These are phyloP conservation scores for Rutilus rutilus DNA, from an alignment of 2,113 vertebrate species.

Conservation along the genomic window DNA sequence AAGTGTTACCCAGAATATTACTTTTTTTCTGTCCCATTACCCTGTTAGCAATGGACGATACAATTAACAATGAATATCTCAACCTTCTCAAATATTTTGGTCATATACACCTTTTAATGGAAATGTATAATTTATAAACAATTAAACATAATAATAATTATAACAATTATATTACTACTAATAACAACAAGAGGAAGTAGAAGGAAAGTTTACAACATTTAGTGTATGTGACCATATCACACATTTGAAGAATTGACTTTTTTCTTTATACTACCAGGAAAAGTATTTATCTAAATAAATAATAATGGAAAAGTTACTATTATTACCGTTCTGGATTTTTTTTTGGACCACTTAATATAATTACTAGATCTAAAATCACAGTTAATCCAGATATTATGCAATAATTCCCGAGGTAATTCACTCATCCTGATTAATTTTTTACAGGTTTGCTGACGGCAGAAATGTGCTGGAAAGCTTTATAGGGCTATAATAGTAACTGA, in stretches of 20 bases:
- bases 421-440: not conserved
- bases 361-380: not conserved
- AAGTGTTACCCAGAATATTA: too few species aligned
- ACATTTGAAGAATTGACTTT: not conserved
- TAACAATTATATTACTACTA: not conserved
- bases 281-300: not conserved
- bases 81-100: not conserved
- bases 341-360: not conserved
- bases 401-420: not conserved
- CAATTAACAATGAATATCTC: not conserved
- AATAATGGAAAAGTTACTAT: not conserved
- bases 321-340: not conserved
- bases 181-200: not conserved
- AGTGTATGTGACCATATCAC: not conserved
- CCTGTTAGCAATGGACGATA: not conserved
- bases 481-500: not conserved
- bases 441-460: not conserved
- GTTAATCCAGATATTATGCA: not conserved
- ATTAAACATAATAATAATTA: not conserved
- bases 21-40: not conserved
- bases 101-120: not conserved
- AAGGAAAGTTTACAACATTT: not conserved
- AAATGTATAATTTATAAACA: not conserved
- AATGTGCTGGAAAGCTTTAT: not conserved
- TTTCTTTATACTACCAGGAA: too few species aligned